These are phyloP conservation scores for Episyrphus balteatus DNA, from an alignment of 1,140 invertebrate species.

Conservation along the genomic window DNA sequence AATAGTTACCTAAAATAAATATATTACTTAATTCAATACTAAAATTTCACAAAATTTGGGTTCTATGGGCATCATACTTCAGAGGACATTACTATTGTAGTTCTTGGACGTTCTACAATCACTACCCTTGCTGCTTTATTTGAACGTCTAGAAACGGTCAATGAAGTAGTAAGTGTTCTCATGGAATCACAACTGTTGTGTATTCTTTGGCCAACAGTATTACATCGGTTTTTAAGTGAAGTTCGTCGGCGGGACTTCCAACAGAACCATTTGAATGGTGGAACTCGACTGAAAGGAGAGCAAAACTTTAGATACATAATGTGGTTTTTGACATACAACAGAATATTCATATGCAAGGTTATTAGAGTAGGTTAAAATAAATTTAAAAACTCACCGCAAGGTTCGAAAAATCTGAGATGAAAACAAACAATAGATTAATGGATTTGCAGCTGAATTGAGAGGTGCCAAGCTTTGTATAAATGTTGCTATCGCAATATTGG, in stretches of 20 bases:
- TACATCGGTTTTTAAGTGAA: conserved; percentile 26
- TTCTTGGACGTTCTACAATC: conserved; percentile 29
- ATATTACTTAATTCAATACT: not conserved
- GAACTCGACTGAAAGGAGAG: conserved; percentile 29
- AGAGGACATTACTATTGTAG: conserved; percentile 21
- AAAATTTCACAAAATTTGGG: not conserved
- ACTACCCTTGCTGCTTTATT: conserved; percentile 29
- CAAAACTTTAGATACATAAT: not conserved
- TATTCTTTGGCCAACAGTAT: conserved; percentile 25
- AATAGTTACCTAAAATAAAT: not conserved
- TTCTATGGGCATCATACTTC: conserved; percentile 32
- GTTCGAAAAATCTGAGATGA: conserved; percentile 79
- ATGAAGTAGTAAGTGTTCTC: conserved; percentile 32
- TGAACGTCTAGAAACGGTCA: conserved; percentile 28
- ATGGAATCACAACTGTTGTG: conserved; percentile 36
- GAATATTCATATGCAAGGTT: not conserved
- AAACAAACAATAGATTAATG: conserved; percentile 91
- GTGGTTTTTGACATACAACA: not conserved
- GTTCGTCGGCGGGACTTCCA: conserved; percentile 33
- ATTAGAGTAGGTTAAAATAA: not conserved
- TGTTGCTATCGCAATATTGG: conserved; percentile 71
- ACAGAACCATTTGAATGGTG: conserved; percentile 40
- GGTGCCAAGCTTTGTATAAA: conserved; percentile 89
- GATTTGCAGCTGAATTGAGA: conserved; percentile 88
- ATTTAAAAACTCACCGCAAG: conserved; percentile 53